Percentiles rank a stretch among this genome's conserved stretches.
Evolutionary conservation across 2,888 invertebrate species (phyloP).

Genomic region (Heliconius hortense): DNA sequence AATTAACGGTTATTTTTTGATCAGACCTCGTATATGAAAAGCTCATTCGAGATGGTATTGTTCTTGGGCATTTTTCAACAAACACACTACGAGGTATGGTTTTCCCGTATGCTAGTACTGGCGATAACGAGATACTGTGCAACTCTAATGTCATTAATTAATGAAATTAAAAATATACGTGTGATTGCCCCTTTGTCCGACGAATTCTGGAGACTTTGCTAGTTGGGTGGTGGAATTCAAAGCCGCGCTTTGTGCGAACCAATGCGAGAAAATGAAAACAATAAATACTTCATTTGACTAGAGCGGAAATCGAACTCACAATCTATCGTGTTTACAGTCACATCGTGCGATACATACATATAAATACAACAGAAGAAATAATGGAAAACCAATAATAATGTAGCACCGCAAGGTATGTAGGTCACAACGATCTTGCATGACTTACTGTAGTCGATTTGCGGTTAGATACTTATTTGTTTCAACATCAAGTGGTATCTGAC

Average conservation of each 20-base stretch:
- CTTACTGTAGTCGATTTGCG: slow-evolving; percentile 38
- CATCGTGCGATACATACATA: background rate
- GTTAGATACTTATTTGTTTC: slow-evolving; percentile 33
- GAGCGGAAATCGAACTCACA: too few species aligned
- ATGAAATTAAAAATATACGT: slow-evolving; percentile 1
- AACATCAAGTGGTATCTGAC: slow-evolving; percentile 34
- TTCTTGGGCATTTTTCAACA: slow-evolving; percentile 11
- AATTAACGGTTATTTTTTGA: too few species aligned
- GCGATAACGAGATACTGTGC: background rate
- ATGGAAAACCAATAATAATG: slow-evolving; percentile 25
- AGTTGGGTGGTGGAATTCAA: too few species aligned
- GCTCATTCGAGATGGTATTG: slow-evolving; percentile 11
- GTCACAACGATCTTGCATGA: slow-evolving; percentile 37
- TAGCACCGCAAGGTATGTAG: slow-evolving; percentile 25
- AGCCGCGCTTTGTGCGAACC: too few species aligned
- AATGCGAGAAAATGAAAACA: too few species aligned
- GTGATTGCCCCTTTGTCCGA: background rate
- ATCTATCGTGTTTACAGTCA: too few species aligned
- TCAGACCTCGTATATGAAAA: background rate
- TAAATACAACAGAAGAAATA: slow-evolving; percentile 6
- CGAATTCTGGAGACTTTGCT: too few species aligned
- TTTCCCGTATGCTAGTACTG: slow-evolving; percentile 1
- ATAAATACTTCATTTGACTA: too few species aligned
- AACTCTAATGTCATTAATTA: background rate
- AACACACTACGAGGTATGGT: background rate